phyloP scores from a whole-genome alignment of 2,797 vertebrate genomes.

The Muscicapa striata region DNA sequence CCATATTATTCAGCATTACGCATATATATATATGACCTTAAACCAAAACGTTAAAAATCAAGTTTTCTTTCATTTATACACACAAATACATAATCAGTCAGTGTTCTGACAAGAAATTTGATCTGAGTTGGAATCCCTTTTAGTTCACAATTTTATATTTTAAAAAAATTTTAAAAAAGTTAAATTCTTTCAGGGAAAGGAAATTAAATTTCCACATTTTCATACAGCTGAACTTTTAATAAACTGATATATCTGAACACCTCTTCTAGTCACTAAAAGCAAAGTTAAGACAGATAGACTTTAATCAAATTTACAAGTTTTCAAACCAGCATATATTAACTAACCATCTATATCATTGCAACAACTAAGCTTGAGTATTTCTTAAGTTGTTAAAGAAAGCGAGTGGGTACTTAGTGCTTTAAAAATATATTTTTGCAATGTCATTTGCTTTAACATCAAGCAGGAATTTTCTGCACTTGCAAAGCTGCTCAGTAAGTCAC shows the following conservation, averaged over 20 bases:
- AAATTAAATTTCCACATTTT: background rate
- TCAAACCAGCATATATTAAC: background rate
- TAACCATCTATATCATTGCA: background rate
- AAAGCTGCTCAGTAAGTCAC: background rate
- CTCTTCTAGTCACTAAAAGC: background rate
- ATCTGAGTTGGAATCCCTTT: background rate
- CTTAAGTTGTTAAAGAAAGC: background rate
- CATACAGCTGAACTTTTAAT: background rate
- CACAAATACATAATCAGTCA: fast-evolving
- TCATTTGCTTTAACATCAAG: background rate
- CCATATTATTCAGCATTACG: background rate
- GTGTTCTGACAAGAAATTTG: background rate
- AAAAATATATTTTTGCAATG: background rate
- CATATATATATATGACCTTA: background rate
- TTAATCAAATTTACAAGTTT: background rate
- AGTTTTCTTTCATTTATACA: background rate
- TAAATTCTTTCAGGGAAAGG: background rate
- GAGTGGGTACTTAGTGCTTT: background rate
- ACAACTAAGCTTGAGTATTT: background rate
- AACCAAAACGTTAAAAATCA: background rate
- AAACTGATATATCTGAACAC: background rate
- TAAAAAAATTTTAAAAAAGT: background rate
- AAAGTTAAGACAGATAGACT: background rate
- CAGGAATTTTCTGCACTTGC: background rate
- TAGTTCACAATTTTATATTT: background rate